Evolutionary conservation across 2,888 invertebrate genomes (phyloP).

Genomic region (Mimachlamys varia): DNA sequence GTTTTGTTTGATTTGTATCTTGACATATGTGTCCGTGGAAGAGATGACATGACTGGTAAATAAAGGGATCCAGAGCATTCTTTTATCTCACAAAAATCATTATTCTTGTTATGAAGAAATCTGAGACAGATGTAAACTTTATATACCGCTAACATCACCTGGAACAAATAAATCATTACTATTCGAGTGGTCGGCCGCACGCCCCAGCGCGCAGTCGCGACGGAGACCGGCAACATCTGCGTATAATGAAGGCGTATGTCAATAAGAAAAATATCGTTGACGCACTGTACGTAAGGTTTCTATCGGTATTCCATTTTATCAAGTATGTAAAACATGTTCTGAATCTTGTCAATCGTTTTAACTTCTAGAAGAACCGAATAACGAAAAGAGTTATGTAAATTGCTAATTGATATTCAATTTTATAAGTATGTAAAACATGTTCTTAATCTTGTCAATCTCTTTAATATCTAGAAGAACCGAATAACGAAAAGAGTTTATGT

Average conservation of each 20-base stretch:
- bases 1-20: background rate
- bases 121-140: conserved; percentile 31
- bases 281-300: background rate
- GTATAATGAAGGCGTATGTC: background rate
- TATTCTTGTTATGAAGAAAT: conserved; percentile 8
- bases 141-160: background rate
- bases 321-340: too few relatives aligned
- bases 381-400: too few relatives aligned
- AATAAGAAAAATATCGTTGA: background rate
- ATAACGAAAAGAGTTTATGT: too few relatives aligned
- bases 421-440: too few relatives aligned
- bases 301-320: background rate
- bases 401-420: too few relatives aligned
- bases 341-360: too few relatives aligned
- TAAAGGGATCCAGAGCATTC: background rate
- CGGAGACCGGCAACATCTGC: background rate
- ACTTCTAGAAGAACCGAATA: too few relatives aligned
- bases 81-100: conserved; percentile 7
- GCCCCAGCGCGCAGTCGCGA: background rate
- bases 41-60: background rate
- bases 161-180: conserved; percentile 36
- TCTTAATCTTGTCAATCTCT: too few relatives aligned
- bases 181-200: background rate
- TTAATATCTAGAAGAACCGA: too few relatives aligned
- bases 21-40: background rate